Evolutionary conservation across 2,797 vertebrate genomes (phyloP).

Genomic region (Borostomias antarcticus): DNA sequence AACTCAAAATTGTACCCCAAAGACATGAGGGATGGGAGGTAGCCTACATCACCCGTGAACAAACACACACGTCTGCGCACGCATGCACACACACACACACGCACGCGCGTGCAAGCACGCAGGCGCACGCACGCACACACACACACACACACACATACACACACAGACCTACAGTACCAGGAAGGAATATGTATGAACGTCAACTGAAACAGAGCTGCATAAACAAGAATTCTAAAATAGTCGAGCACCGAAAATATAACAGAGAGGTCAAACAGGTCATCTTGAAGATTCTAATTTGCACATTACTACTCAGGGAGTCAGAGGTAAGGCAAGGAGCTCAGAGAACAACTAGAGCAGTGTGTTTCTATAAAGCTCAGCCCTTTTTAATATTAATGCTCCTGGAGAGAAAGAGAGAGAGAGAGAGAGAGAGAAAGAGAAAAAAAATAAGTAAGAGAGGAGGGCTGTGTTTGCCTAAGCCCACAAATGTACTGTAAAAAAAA

Average conservation of each 20-base stretch:
- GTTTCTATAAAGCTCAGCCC: constrained; percentile 60
- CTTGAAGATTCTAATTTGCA: constrained; percentile 73
- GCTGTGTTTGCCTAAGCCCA: constrained; percentile 72
- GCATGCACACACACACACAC: constrained; percentile 13
- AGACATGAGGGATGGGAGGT: constrained; percentile 62
- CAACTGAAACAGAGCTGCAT: constrained; percentile 68
- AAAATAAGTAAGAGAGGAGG: background rate
- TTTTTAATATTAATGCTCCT: constrained; percentile 76
- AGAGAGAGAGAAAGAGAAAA: too few species aligned
- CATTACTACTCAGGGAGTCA: constrained; percentile 48
- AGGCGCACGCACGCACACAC: constrained; percentile 17
- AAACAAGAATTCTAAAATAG: constrained; percentile 78
- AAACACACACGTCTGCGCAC: constrained; percentile 18
- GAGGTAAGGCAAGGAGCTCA: constrained; percentile 58
- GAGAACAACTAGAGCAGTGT: constrained; percentile 49
- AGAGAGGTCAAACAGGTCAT: constrained; percentile 69
- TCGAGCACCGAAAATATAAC: constrained; percentile 69
- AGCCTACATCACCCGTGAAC: constrained; percentile 3
- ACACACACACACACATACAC: constrained; percentile 13
- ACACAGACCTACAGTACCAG: constrained; percentile 59
- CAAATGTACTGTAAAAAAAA: constrained; percentile 73
- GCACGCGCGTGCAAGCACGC: constrained; percentile 16
- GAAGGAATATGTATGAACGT: constrained; percentile 74
- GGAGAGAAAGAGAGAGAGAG: background rate
- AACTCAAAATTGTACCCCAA: constrained; percentile 79